Evolutionary conservation across 2,888 invertebrate genomes (phyloP), one percentile per base, ranked within the genome.

Genomic region (Thalpophila matura): DNA sequence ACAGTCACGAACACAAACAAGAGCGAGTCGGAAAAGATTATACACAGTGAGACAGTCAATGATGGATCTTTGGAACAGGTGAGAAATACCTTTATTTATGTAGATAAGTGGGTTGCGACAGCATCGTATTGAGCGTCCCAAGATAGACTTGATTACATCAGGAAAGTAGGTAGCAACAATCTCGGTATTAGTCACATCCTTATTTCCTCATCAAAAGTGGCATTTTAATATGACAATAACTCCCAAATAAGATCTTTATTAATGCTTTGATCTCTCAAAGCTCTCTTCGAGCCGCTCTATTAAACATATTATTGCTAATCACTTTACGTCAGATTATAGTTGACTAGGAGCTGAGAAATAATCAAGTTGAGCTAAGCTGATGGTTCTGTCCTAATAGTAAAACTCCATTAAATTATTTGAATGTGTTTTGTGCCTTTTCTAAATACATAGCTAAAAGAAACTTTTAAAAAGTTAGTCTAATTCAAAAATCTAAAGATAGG

Each of bases 1-100:
- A 90, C 91, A 64, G 81, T 92, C 77, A 92, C 92, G 72, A 92
- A 91, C 86, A 89, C 91, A 59, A 93, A 84, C 75, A 94, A 93
- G 73, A 91, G 73, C 55, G 95, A 94, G 38, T 87, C 91, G 0
- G 94, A 94, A 70, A 94, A 94, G 76, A 26, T 89, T 16, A 82
- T 89, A 62, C 91, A 92, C 80, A 93, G 74, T 50, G 94, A 94
- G 68, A 86, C 89, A 0, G 80, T 86, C 26, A 80, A 74, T 9
- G 94, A 94, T 62, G 89, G 88, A 61, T 79, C 85, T 24, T 69
- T 85, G 49, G 94, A 93, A 79, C 93, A 93, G 82, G 94, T 93
- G 61, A 84, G 87, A 42, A 42, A 40, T 38, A 38, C 16, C 33
- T 51, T 33, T 47, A 72, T 72, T 56, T 37, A 18, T 43, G 38